phyloP scores from a whole-genome alignment of 2,113 vertebrate genomes.

The Microtus richardsoni region DNA sequence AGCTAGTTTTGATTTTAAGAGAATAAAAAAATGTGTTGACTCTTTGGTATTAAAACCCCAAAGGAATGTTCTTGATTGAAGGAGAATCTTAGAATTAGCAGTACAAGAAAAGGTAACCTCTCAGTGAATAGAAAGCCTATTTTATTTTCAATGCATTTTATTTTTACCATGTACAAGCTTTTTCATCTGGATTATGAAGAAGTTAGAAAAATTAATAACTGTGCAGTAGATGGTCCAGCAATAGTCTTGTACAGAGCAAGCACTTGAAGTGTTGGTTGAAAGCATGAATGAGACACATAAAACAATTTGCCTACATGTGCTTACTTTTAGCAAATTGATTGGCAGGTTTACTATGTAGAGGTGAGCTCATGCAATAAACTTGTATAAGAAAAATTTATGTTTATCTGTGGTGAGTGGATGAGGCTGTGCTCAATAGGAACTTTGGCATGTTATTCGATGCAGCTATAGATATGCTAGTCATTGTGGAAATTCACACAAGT shows the following conservation, averaged over 20 bases:
- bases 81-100: background rate
- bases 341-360: background rate
- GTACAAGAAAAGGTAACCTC: background rate
- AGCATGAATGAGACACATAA: background rate
- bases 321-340: background rate
- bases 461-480: background rate
- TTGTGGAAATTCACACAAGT: background rate
- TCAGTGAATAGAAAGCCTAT: background rate
- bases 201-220: background rate
- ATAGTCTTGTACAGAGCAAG: background rate
- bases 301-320: background rate
- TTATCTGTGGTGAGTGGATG: background rate
- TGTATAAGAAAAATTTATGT: background rate
- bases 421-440: background rate
- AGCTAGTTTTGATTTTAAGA: constrained; percentile 59
- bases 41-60: constrained; percentile 16
- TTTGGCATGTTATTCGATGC: background rate
- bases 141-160: background rate
- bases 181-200: background rate
- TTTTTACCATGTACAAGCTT: background rate
- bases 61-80: constrained; percentile 8
- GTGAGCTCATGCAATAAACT: fast-evolving
- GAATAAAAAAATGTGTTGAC: background rate
- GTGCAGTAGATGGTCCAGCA: background rate
- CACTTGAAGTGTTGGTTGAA: background rate